Conservation (phyloP, 2,888 invertebrate genomes). For the Cybosia mesomella region DNA sequence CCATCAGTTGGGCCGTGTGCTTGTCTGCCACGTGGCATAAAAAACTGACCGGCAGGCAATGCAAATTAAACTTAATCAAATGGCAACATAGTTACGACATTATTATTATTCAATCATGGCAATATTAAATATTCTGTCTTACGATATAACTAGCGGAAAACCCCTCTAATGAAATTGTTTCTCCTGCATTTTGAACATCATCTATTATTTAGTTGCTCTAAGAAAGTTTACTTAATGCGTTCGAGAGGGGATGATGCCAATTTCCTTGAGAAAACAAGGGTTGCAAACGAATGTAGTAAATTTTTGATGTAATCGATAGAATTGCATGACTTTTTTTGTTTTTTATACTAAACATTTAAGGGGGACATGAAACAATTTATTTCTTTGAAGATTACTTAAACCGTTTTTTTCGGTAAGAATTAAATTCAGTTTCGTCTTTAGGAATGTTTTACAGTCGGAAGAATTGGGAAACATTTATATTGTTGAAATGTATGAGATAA, state of each 20-base stretch:
- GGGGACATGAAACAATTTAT: slow-evolving; percentile 9
- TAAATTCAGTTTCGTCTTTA: not conserved
- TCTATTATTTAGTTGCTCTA: slow-evolving; percentile 26
- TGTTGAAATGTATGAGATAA: too few relatives aligned
- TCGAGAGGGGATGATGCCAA: slow-evolving; percentile 67
- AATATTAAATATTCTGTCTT: not conserved
- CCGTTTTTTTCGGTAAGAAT: not conserved
- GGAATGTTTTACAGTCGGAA: not conserved
- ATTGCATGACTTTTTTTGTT: slow-evolving; percentile 22
- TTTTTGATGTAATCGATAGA: slow-evolving; percentile 62
- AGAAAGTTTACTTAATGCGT: slow-evolving; percentile 71
- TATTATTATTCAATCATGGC: slow-evolving; percentile 11
- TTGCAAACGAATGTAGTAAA: slow-evolving; percentile 65
- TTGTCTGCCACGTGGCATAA: too few relatives aligned
- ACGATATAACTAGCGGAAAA: not conserved
- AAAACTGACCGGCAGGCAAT: not conserved
- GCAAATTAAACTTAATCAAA: not conserved
- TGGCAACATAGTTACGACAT: not conserved
- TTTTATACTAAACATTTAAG: slow-evolving; percentile 18
- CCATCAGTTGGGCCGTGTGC: too few relatives aligned
- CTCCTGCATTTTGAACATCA: slow-evolving; percentile 31
- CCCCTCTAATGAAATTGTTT: slow-evolving; percentile 32
- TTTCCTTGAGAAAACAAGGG: slow-evolving; percentile 82
- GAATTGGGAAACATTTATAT: too few relatives aligned
- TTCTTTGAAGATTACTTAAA: not conserved